A percentile compares a stretch with the other conserved stretches of the same genome.
phyloP scores from a whole-genome alignment of 2,797 vertebrate genomes.

The Macroramphosus scolopax region DNA sequence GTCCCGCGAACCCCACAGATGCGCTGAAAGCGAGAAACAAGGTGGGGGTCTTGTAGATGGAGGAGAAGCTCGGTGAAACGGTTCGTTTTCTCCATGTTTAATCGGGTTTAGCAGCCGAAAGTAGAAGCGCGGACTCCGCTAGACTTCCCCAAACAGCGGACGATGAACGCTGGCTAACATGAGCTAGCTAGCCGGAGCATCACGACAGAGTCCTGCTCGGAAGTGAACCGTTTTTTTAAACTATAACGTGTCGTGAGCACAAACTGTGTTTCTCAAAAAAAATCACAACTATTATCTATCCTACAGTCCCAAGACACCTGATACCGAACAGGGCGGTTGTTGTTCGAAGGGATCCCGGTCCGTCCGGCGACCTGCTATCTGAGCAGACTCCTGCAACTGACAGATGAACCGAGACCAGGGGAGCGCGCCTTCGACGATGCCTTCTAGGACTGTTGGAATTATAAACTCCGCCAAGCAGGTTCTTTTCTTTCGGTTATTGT shows the following conservation, averaged over 20 bases:
- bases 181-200: constrained; percentile 39
- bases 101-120: neutral
- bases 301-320: neutral
- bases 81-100: constrained; percentile 55
- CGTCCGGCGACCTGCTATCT: no score
- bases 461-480: no score
- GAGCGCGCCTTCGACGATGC: no score
- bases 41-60: constrained; percentile 83
- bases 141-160: constrained; percentile 1
- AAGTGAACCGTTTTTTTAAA: constrained; percentile 6
- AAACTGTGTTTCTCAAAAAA: accelerated
- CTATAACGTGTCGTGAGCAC: neutral
- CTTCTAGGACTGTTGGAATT: no score
- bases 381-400: no score
- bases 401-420: no score
- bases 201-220: constrained; percentile 4
- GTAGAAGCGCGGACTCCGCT: constrained; percentile 17
- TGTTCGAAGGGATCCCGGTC: no score
- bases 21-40: constrained; percentile 88
- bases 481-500: no score
- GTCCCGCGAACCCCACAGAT: constrained; percentile 84
- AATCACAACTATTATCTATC: accelerated
- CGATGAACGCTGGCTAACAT: constrained; percentile 43
- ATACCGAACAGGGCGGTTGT: neutral
- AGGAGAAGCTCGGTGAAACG: constrained; percentile 46